Evolutionary conservation across 2,113 vertebrate genomes (phyloP).

Genomic region (Helogale parvula): DNA sequence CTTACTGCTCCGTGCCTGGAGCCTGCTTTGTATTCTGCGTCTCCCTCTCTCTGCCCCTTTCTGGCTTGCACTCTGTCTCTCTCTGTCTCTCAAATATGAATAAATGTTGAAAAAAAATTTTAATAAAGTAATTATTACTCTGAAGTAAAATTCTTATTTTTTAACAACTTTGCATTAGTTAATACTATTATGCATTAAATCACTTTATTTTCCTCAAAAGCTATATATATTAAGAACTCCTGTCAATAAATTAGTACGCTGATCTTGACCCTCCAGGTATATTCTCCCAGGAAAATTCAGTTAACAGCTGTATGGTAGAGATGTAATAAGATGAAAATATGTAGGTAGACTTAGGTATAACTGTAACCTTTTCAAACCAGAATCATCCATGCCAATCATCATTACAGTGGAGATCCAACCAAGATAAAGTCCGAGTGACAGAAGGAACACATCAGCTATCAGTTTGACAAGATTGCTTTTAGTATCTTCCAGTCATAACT

Average conservation of each 20-base stretch:
- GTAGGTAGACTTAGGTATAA: neutral
- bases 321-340: neutral
- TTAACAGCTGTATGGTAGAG: neutral
- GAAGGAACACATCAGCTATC: neutral
- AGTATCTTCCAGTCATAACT: neutral
- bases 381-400: neutral
- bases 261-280: neutral
- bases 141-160: conserved; percentile 10
- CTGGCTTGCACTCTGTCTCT: too few relatives aligned
- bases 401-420: neutral
- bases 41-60: too few relatives aligned
- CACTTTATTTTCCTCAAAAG: neutral
- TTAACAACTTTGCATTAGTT: neutral
- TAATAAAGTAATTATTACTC: neutral
- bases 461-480: neutral
- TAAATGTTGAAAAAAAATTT: too few relatives aligned
- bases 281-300: conserved; percentile 4
- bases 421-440: neutral
- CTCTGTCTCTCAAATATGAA: too few relatives aligned
- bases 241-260: neutral
- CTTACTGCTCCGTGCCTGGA: too few relatives aligned
- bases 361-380: conserved; percentile 38
- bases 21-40: too few relatives aligned
- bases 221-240: neutral
- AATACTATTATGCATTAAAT: neutral